Evolutionary conservation across 2,888 invertebrate genomes (phyloP).

Genomic region (Eupithecia abbreviata): DNA sequence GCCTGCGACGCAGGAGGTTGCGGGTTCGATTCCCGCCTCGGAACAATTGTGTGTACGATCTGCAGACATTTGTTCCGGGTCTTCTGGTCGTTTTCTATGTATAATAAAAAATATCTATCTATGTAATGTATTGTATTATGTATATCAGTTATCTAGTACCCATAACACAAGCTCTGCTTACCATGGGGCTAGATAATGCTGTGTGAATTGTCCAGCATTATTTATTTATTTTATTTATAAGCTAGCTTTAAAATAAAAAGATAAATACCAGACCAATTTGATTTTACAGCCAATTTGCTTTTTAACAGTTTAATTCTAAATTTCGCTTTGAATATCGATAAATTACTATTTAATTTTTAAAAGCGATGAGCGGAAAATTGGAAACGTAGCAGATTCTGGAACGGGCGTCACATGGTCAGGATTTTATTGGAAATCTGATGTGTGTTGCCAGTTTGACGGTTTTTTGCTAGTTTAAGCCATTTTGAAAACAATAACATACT

Average conservation of each 20-base stretch:
- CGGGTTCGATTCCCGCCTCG: too few species aligned
- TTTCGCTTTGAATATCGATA: constrained; percentile 31
- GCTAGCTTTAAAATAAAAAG: background rate
- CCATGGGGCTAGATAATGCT: too few species aligned
- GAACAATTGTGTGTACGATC: too few species aligned
- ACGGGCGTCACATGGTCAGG: constrained; percentile 51
- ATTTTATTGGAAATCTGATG: constrained; percentile 60
- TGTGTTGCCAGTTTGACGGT: constrained; percentile 42
- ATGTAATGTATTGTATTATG: too few species aligned
- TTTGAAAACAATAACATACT: background rate
- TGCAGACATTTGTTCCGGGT: too few species aligned
- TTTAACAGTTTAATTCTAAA: constrained; percentile 2
- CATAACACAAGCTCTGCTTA: too few species aligned
- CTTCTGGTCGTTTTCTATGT: too few species aligned
- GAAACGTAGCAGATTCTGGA: constrained; percentile 48
- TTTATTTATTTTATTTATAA: too few species aligned
- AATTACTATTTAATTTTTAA: constrained; percentile 55
- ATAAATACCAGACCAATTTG: background rate
- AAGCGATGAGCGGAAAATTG: constrained; percentile 59
- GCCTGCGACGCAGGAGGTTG: too few species aligned
- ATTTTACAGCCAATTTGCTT: background rate
- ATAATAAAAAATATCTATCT: too few species aligned
- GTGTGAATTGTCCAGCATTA: too few species aligned
- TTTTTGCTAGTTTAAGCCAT: constrained; percentile 5
- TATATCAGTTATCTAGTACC: too few species aligned